These are phyloP conservation scores for Actinia tenebrosa DNA, from an alignment of 64 coral and sea anemone genomes.

Conservation along the genomic window DNA sequence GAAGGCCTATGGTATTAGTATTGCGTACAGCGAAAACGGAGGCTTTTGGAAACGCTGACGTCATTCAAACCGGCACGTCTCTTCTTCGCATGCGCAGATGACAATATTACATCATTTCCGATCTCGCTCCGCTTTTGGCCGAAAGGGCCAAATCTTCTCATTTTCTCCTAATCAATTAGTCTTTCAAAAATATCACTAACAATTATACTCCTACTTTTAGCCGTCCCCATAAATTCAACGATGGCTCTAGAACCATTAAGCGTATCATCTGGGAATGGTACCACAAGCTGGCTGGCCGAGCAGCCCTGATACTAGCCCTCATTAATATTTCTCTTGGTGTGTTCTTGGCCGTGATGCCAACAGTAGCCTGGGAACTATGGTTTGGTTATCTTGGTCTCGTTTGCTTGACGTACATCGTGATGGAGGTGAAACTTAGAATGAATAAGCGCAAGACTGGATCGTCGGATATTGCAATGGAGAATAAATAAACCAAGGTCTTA, in stretches of 20 bases:
- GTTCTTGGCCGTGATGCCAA: slow-evolving; percentile 78
- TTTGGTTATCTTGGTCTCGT: slow-evolving; percentile 54
- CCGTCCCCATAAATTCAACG: slow-evolving; percentile 75
- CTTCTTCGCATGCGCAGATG: too few species aligned
- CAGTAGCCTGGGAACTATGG: slow-evolving; percentile 75
- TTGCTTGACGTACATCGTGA: slow-evolving; percentile 47
- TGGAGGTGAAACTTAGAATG: slow-evolving; percentile 47
- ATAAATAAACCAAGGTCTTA: background rate
- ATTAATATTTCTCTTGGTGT: slow-evolving; percentile 89
- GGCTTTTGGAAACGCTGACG: too few species aligned
- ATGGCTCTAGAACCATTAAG: slow-evolving; percentile 41
- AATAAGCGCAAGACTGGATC: background rate
- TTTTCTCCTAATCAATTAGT: too few species aligned
- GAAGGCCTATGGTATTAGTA: too few species aligned
- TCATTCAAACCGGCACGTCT: too few species aligned
- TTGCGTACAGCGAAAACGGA: too few species aligned
- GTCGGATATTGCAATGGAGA: background rate
- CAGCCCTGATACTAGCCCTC: slow-evolving; percentile 75
- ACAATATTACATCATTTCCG: too few species aligned
- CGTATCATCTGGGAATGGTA: slow-evolving; percentile 81
- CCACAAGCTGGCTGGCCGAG: slow-evolving; percentile 78
- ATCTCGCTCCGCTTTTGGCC: too few species aligned
- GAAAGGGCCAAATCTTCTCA: too few species aligned
- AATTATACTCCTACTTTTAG: slow-evolving; percentile 20
- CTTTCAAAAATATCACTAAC: background rate